Conservation (phyloP, 2,113 vertebrate species). For the Bubo scandiacus region DNA sequence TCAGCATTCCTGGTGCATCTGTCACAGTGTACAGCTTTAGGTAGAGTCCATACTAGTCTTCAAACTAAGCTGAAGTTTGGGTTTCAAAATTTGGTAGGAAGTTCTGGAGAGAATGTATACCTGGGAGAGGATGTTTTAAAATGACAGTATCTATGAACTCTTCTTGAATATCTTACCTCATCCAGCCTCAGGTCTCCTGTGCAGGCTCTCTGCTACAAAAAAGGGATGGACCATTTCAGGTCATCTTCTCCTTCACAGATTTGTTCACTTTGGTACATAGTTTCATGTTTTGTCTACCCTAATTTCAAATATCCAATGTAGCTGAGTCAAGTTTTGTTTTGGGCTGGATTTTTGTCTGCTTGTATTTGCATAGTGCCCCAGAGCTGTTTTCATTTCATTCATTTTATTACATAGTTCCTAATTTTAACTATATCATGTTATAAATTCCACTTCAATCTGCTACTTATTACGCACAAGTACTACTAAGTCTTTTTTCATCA, state of each 20-base stretch:
- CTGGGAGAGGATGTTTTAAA: background rate
- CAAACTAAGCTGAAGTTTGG: background rate
- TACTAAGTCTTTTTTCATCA: background rate
- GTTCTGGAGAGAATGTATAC: background rate
- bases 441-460: background rate
- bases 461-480: background rate
- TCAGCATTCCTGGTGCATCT: background rate
- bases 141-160: background rate
- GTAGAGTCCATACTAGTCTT: background rate
- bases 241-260: background rate
- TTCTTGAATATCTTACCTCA: background rate
- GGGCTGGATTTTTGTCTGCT: background rate
- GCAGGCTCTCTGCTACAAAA: background rate
- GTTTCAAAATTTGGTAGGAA: background rate
- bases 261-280: background rate
- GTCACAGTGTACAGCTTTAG: background rate
- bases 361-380: background rate
- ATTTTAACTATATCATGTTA: background rate
- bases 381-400: background rate
- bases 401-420: background rate
- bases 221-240: background rate
- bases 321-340: background rate
- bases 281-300: background rate
- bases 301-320: background rate
- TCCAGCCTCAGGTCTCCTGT: background rate